A percentile compares a stretch with the other conserved stretches of the same genome.
Evolutionary conservation across 2,797 vertebrate species (phyloP).

Genomic region (Leptodactylus fallax): DNA sequence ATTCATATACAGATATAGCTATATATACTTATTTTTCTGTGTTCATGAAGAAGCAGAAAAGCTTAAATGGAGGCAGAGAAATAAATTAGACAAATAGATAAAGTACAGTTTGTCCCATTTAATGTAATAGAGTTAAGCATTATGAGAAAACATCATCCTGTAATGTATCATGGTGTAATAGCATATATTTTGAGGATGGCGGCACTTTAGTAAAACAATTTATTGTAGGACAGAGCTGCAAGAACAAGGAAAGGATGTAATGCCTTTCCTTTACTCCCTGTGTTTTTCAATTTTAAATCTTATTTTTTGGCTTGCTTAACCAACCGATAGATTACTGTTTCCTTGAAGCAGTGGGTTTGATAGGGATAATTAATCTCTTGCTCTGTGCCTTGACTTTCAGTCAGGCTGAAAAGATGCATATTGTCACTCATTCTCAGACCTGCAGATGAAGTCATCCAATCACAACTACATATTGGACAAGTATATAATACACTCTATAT

Average conservation of each 20-base stretch:
- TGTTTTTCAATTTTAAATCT: constrained; percentile 52
- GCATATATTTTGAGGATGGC: constrained; percentile 15
- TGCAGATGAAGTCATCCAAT: constrained; percentile 53
- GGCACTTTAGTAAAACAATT: constrained; percentile 23
- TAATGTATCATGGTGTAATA: constrained; percentile 16
- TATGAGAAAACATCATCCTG: background rate
- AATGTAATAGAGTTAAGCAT: background rate
- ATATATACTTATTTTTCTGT: too few species aligned
- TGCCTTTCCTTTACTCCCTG: constrained; percentile 32
- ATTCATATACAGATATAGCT: too few species aligned
- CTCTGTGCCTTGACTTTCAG: constrained; percentile 59
- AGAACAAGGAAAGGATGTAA: constrained; percentile 40
- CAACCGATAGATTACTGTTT: constrained; percentile 63
- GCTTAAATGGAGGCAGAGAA: background rate
- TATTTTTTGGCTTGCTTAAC: constrained; percentile 63
- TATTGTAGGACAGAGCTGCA: constrained; percentile 23
- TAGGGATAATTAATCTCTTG: constrained; percentile 64
- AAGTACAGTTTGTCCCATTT: background rate
- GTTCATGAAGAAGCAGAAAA: too few species aligned
- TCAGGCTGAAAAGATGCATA: constrained; percentile 52
- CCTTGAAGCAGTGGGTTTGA: constrained; percentile 62
- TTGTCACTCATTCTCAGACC: constrained; percentile 60
- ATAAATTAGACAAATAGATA: background rate
- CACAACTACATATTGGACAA: constrained; percentile 49
- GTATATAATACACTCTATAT: constrained; percentile 9